A percentile compares a stretch with the other conserved stretches of the same genome.
Conservation (phyloP, 2,113 vertebrate genomes). For the Condylura cristata region DNA sequence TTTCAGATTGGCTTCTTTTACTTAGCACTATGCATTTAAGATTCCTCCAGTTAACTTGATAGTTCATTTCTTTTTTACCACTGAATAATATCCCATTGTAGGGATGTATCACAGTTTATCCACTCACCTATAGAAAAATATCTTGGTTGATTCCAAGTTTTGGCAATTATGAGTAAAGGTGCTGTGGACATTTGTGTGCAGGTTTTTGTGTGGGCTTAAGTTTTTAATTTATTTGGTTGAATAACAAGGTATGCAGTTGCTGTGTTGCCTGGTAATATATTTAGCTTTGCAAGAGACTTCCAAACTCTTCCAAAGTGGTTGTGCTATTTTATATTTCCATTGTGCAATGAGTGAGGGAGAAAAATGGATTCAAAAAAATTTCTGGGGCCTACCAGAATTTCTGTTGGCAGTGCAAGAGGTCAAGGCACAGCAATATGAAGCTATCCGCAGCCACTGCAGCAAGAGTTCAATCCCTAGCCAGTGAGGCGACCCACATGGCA, state of each 20-base stretch:
- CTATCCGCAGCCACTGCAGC: no score
- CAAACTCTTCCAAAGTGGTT: not conserved
- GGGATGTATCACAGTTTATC: not conserved
- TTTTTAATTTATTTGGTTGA: slow-evolving; percentile 21
- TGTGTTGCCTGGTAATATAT: not conserved
- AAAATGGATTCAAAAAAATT: not conserved
- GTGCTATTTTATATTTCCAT: not conserved
- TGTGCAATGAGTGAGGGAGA: not conserved
- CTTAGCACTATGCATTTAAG: not conserved
- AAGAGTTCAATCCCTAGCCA: no score
- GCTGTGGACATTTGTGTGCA: not conserved
- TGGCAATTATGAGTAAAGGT: not conserved
- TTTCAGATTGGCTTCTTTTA: not conserved
- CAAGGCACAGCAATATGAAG: no score
- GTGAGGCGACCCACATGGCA: no score
- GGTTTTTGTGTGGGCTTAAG: not conserved
- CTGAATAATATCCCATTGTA: not conserved
- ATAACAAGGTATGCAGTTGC: not conserved
- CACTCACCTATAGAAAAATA: not conserved
- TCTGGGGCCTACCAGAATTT: no score
- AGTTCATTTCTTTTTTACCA: slow-evolving; percentile 19
- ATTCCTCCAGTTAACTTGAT: not conserved
- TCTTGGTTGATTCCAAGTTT: not conserved
- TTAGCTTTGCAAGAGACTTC: slow-evolving; percentile 34
- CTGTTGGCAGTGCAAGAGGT: no score